These are phyloP conservation scores for Zonitis immaculata DNA, from an alignment of 2,888 invertebrate genomes.

Conservation along the genomic window DNA sequence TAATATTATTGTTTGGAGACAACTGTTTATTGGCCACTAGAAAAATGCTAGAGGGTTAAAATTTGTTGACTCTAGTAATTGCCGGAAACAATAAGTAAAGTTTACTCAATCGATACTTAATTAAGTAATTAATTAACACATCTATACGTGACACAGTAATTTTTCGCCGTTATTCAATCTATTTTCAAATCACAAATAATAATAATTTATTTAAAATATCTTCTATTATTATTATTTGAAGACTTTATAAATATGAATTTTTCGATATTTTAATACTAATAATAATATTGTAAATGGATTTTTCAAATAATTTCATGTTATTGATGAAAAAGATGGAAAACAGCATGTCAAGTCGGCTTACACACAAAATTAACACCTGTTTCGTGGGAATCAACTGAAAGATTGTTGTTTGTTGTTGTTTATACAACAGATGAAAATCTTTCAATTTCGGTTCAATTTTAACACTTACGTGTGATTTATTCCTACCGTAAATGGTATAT, in stretches of 20 bases:
- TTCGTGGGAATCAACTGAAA: constrained; percentile 34
- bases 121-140: constrained; percentile 41
- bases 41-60: constrained; percentile 28
- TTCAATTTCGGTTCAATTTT: constrained; percentile 38
- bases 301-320: too few relatives aligned
- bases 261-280: too few relatives aligned
- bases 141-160: constrained; percentile 28
- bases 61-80: constrained; percentile 43
- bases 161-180: constrained; percentile 15
- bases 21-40: background rate
- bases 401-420: constrained; percentile 23
- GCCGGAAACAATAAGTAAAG: constrained; percentile 43
- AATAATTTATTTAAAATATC: background rate
- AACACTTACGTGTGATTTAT: constrained; percentile 42
- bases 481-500: constrained; percentile 36
- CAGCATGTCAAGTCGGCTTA: constrained; percentile 19
- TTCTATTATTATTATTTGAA: constrained; percentile 8
- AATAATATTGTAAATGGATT: constrained; percentile 20
- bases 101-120: constrained; percentile 44
- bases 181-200: constrained; percentile 3
- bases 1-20: background rate
- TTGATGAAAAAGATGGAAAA: background rate
- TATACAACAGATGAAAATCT: constrained; percentile 29
- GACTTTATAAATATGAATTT: constrained; percentile 16
- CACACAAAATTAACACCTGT: constrained; percentile 32